Evolutionary conservation across 1,140 invertebrate genomes (phyloP).

Genomic region (Eumaeus atala): DNA sequence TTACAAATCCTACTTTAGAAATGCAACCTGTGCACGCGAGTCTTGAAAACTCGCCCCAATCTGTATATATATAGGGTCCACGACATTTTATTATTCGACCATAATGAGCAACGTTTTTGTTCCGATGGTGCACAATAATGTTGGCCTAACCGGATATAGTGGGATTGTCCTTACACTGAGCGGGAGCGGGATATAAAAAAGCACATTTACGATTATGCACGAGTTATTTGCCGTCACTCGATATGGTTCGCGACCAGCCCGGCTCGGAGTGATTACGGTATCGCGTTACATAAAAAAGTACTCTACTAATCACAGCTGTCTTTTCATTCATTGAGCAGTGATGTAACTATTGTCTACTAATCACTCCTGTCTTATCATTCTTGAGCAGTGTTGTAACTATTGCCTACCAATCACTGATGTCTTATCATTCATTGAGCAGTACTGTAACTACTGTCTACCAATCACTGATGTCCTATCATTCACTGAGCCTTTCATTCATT

Average conservation of each 20-base stretch:
- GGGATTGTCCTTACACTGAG: slow-evolving; percentile 46
- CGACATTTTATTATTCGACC: slow-evolving; percentile 29
- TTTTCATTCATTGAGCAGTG: no score
- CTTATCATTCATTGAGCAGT: no score
- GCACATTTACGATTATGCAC: slow-evolving; percentile 67
- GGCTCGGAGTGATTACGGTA: slow-evolving; percentile 53
- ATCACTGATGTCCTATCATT: no score
- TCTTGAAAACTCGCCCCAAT: slow-evolving; percentile 40
- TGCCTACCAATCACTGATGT: no score
- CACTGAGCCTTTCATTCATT: no score
- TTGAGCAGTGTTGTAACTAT: no score
- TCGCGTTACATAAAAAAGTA: slow-evolving; percentile 37
- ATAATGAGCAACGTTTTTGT: slow-evolving; percentile 59
- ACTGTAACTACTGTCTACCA: no score
- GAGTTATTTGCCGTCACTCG: slow-evolving; percentile 68
- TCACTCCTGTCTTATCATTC: no score
- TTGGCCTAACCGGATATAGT: slow-evolving; percentile 59
- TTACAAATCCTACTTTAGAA: slow-evolving; percentile 59
- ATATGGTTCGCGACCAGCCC: slow-evolving; percentile 43
- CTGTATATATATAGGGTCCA: slow-evolving; percentile 27
- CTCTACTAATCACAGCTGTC: no score
- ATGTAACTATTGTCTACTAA: no score
- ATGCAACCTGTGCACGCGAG: slow-evolving; percentile 43
- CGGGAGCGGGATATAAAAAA: slow-evolving; percentile 61
- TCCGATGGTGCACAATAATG: slow-evolving; percentile 48